These are phyloP conservation scores for Cydia strobilella DNA, from an alignment of 1,140 invertebrate species.

Conservation along the genomic window DNA sequence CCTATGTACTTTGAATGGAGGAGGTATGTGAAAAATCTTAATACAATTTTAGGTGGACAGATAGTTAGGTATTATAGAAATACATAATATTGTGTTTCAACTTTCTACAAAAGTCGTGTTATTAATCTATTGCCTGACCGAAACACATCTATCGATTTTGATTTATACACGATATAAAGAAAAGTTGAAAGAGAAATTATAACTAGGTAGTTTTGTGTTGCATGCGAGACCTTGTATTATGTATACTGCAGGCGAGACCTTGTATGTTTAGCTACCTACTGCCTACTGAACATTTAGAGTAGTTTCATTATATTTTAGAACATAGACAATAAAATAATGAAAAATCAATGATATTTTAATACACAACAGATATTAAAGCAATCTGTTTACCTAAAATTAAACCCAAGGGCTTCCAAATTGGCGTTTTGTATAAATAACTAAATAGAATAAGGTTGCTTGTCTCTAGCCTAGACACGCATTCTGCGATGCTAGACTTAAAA, in stretches of 20 bases:
- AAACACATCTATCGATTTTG: too few relatives aligned
- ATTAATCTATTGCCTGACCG: too few relatives aligned
- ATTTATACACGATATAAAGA: too few relatives aligned
- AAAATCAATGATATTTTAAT: neutral
- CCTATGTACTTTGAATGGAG: slow-evolving; percentile 28
- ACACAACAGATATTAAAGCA: neutral
- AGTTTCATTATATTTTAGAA: too few relatives aligned
- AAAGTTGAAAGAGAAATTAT: too few relatives aligned
- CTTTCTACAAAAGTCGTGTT: neutral
- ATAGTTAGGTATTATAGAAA: neutral
- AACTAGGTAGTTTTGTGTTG: too few relatives aligned
- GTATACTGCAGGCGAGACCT: neutral
- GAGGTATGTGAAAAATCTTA: slow-evolving; percentile 13
- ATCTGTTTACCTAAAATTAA: slow-evolving; percentile 42
- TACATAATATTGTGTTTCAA: neutral
- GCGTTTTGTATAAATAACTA: slow-evolving; percentile 33
- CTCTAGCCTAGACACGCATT: slow-evolving; percentile 28
- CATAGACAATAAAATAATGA: too few relatives aligned
- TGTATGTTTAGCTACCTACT: too few relatives aligned
- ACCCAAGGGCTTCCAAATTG: slow-evolving; percentile 49
- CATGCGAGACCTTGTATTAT: too few relatives aligned
- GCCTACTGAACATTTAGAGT: neutral
- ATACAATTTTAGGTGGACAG: slow-evolving; percentile 39
- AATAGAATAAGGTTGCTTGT: slow-evolving; percentile 35
- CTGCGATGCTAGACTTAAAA: neutral